A percentile compares a stretch with the other conserved stretches of the same genome.
Evolutionary conservation across 2,888 invertebrate genomes (phyloP).

Genomic region (Dascillus cervinus): DNA sequence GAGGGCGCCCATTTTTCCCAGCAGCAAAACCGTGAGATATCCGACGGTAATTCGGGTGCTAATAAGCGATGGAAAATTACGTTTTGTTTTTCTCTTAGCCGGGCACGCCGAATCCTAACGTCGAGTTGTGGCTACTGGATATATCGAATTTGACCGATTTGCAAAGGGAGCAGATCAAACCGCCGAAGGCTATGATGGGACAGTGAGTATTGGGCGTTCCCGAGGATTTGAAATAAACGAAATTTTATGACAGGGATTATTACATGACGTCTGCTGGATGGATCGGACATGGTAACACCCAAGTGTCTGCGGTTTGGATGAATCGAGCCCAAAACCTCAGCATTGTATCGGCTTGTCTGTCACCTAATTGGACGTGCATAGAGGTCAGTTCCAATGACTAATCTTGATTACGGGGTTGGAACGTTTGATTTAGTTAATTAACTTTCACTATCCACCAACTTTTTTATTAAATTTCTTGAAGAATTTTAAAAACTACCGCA

Average conservation of each 20-base stretch:
- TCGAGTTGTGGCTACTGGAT: conserved; percentile 73
- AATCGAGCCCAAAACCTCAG: conserved; percentile 89
- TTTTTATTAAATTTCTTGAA: too few species aligned
- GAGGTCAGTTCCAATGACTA: conserved; percentile 58
- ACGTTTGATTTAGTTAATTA: too few species aligned
- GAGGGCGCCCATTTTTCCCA: conserved; percentile 59
- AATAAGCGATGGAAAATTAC: background rate
- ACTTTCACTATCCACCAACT: too few species aligned
- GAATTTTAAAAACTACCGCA: too few species aligned
- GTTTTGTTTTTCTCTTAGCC: conserved; percentile 48
- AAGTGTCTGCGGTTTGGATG: conserved; percentile 86
- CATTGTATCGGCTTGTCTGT: conserved; percentile 76
- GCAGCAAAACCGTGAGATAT: conserved; percentile 71
- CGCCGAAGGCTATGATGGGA: conserved; percentile 67
- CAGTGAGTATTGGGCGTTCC: conserved; percentile 55
- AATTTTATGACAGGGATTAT: conserved; percentile 60
- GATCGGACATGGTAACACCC: conserved; percentile 70
- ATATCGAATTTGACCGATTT: conserved; percentile 60
- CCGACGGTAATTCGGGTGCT: conserved; percentile 70
- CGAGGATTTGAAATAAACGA: background rate
- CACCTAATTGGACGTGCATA: conserved; percentile 75
- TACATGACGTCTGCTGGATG: conserved; percentile 89
- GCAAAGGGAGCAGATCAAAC: conserved; percentile 59
- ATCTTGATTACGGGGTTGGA: too few species aligned
- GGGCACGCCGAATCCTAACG: conserved; percentile 79